Percentiles rank a stretch among this genome's conserved stretches.
Conservation (phyloP, 1,140 invertebrate species). For the Sarcophaga bullata region DNA sequence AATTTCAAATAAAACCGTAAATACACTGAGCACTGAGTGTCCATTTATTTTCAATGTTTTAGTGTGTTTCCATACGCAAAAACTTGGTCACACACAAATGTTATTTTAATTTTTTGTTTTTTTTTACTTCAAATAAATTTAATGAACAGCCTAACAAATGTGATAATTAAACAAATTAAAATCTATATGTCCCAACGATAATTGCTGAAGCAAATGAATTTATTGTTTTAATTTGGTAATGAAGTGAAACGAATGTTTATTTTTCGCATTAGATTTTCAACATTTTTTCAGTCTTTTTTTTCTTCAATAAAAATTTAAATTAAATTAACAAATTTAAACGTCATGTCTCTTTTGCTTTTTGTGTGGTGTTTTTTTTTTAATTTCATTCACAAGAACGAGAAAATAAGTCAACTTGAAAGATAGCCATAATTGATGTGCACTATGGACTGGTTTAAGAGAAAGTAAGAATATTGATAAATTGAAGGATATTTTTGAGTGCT, state of each 20-base stretch:
- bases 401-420: background rate
- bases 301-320: background rate
- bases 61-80: no score
- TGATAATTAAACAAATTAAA: conserved; percentile 7
- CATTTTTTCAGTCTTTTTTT: background rate
- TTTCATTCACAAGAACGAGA: background rate
- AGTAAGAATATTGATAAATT: background rate
- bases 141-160: background rate
- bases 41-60: no score
- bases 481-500: no score
- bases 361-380: background rate
- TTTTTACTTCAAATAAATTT: background rate
- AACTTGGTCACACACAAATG: no score
- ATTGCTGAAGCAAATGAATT: background rate
- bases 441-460: background rate
- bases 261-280: background rate
- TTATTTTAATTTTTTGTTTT: no score
- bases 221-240: background rate
- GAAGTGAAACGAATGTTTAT: conserved; percentile 5
- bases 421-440: background rate
- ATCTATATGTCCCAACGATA: background rate
- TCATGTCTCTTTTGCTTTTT: no score
- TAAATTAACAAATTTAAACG: background rate
- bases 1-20: no score
- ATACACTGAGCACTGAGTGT: no score